These are phyloP conservation scores for Halyomorpha halys DNA, from an alignment of 1,140 invertebrate genomes.

Conservation along the genomic window DNA sequence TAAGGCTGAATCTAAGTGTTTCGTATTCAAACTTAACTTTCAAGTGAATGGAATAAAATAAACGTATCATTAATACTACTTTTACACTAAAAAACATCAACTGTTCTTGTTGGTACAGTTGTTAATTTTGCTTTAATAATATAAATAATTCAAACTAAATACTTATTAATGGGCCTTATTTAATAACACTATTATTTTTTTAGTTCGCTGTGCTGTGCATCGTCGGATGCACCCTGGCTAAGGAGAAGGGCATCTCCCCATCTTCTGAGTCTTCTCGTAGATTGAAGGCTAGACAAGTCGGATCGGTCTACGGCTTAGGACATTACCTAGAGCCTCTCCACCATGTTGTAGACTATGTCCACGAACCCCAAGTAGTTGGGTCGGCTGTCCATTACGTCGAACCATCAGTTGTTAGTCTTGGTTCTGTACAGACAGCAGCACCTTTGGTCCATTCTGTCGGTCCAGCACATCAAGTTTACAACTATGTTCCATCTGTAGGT, in stretches of 20 bases:
- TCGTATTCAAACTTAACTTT: too few species aligned
- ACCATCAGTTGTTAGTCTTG: not conserved
- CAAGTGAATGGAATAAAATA: too few species aligned
- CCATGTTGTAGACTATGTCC: not conserved
- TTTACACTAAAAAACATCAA: too few species aligned
- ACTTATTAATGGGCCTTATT: too few species aligned
- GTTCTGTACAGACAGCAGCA: not conserved
- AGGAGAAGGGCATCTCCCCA: not conserved
- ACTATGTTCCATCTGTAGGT: not conserved
- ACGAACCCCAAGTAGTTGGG: not conserved
- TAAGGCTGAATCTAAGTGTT: too few species aligned
- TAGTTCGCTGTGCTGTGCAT: not conserved
- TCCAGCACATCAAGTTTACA: not conserved
- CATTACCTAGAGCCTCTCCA: not conserved
- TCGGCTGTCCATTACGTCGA: not conserved
- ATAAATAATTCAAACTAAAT: too few species aligned
- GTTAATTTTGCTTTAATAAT: too few species aligned
- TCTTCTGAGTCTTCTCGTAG: not conserved
- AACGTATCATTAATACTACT: too few species aligned
- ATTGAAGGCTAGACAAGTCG: not conserved
- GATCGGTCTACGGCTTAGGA: not conserved
- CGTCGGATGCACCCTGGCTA: not conserved
- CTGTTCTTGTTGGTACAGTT: too few species aligned
- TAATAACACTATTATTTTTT: too few species aligned
- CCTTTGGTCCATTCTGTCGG: not conserved